phyloP scores from a whole-genome alignment of 2,888 invertebrate genomes.

The Phyto melanocephala region DNA sequence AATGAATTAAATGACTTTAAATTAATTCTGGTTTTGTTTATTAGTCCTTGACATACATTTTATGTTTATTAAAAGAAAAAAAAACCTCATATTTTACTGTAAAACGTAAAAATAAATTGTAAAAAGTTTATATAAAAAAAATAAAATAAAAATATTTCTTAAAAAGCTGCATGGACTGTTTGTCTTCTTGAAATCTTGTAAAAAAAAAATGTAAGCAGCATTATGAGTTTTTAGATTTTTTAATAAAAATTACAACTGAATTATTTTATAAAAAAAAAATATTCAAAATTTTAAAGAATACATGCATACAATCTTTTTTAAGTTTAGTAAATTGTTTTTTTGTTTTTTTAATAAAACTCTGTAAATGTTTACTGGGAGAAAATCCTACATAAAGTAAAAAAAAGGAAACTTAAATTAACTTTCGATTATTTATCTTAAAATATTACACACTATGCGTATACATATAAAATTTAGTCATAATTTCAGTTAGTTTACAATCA shows the following conservation, averaged over 20 bases:
- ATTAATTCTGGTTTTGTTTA: slow-evolving; percentile 7
- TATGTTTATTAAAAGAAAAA: slow-evolving; percentile 11
- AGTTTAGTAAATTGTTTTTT: slow-evolving; percentile 47
- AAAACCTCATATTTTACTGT: slow-evolving; percentile 32
- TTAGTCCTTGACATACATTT: slow-evolving; percentile 2
- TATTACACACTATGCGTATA: background rate
- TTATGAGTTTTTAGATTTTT: slow-evolving; percentile 23
- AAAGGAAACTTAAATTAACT: slow-evolving; percentile 2
- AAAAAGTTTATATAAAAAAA: slow-evolving; percentile 34
- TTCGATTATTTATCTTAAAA: slow-evolving; percentile 9
- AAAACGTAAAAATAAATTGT: slow-evolving; percentile 33
- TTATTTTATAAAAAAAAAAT: slow-evolving; percentile 7
- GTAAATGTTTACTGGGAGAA: slow-evolving; percentile 27
- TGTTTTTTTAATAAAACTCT: background rate
- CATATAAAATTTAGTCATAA: slow-evolving; percentile 25
- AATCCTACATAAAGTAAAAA: background rate
- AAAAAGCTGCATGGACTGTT: slow-evolving; percentile 34
- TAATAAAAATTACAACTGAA: background rate
- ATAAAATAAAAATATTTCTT: background rate
- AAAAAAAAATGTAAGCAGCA: slow-evolving; percentile 13
- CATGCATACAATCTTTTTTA: background rate
- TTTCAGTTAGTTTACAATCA: slow-evolving; percentile 24
- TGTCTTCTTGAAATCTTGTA: background rate
- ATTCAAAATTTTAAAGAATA: background rate
- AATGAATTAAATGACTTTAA: background rate